phyloP scores from a whole-genome alignment of 2,113 vertebrate species.

The Muntiacus muntjak region DNA sequence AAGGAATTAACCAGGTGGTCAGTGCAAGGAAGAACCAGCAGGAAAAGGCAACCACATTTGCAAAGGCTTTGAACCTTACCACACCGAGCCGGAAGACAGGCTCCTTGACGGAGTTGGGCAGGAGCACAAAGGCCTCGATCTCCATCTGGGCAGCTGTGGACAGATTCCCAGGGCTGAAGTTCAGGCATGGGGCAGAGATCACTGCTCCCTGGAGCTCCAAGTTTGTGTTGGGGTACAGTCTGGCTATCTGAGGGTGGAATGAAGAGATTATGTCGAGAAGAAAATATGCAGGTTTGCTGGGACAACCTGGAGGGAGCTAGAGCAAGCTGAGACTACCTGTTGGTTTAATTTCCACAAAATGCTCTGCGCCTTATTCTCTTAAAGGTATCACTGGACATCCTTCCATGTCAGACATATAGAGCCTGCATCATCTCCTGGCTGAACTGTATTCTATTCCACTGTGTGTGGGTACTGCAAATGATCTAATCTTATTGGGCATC shows the following conservation, averaged over 20 bases:
- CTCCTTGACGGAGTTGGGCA: conserved; percentile 54
- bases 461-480: background rate
- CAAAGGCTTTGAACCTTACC: conserved; percentile 71
- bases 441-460: background rate
- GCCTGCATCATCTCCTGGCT: accelerated
- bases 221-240: conserved; percentile 74
- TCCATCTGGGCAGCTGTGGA: conserved; percentile 67
- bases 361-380: background rate
- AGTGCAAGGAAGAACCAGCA: background rate
- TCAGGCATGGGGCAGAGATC: conserved; percentile 69
- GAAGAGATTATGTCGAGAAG: background rate
- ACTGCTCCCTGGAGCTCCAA: conserved; percentile 74
- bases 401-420: background rate
- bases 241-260: conserved; percentile 72
- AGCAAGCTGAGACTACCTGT: background rate
- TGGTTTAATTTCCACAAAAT: background rate
- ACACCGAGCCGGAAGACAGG: conserved; percentile 76
- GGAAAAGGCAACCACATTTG: background rate
- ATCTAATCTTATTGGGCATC: background rate
- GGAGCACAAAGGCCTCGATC: conserved; percentile 76
- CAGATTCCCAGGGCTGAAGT: conserved; percentile 69
- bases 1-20: background rate
- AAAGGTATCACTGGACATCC: background rate
- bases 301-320: background rate
- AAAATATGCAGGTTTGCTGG: background rate